These are phyloP conservation scores for Diploscapter pachys DNA, from an alignment of 1,140 invertebrate genomes.

Conservation along the genomic window DNA sequence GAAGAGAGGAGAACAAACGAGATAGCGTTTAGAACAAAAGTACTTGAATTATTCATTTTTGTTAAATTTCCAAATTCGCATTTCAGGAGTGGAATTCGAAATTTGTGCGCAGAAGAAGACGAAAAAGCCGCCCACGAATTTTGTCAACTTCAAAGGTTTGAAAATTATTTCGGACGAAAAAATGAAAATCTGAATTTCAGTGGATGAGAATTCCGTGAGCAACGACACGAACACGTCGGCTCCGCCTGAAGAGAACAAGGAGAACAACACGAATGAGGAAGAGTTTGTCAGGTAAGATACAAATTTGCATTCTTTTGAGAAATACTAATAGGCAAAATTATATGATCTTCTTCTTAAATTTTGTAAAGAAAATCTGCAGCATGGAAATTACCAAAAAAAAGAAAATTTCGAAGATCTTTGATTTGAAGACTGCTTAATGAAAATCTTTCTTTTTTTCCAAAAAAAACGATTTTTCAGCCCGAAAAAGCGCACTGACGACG, in stretches of 20 bases:
- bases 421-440: background rate
- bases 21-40: too few relatives aligned
- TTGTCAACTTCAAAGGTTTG: background rate
- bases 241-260: background rate
- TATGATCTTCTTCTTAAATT: too few relatives aligned
- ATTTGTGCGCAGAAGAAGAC: background rate
- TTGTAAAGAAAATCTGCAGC: too few relatives aligned
- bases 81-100: conserved; percentile 7
- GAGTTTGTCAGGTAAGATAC: too few relatives aligned
- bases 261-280: background rate
- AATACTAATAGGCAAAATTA: too few relatives aligned
- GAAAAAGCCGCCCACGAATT: background rate
- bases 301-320: too few relatives aligned
- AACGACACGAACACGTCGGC: conserved; percentile 11
- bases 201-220: background rate
- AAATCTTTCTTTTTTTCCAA: conserved; percentile 1
- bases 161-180: background rate
- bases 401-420: background rate
- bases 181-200: background rate
- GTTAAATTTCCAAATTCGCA: background rate
- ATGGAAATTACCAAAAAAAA: too few relatives aligned
- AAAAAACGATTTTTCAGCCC: conserved; percentile 6
- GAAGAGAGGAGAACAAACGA: too few relatives aligned
- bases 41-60: background rate
- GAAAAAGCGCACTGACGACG: background rate